Evolutionary conservation across 2,113 vertebrate species (phyloP).

Genomic region (Nannobrachium achirus): DNA sequence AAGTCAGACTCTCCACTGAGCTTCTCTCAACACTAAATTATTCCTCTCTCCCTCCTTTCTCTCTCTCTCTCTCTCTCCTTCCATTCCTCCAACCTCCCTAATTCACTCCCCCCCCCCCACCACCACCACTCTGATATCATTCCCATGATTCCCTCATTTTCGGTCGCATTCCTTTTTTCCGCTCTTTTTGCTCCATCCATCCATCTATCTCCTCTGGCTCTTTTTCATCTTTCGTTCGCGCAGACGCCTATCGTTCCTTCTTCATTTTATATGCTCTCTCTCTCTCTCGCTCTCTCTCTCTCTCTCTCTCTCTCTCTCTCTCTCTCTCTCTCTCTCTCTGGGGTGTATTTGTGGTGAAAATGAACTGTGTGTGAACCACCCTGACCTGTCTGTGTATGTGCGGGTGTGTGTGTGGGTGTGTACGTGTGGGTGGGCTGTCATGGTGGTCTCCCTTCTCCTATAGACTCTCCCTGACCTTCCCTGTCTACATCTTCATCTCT

Average conservation of each 20-base stretch:
- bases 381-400: constrained; percentile 52
- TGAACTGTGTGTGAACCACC: constrained; percentile 69
- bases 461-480: constrained; percentile 43
- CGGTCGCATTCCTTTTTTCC: too few relatives aligned
- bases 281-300: constrained; percentile 6
- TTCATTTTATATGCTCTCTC: background rate
- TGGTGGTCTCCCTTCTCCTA: constrained; percentile 32
- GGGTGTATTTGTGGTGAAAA: constrained; percentile 59
- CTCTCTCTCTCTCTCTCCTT: constrained; percentile 14
- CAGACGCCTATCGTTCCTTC: background rate
- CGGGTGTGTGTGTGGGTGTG: constrained; percentile 8
- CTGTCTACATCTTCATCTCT: constrained; percentile 28
- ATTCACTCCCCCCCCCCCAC: too few relatives aligned
- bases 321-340: constrained; percentile 21
- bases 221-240: background rate
- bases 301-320: background rate
- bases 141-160: too few relatives aligned
- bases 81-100: too few relatives aligned
- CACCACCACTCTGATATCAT: too few relatives aligned
- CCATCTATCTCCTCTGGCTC: background rate
- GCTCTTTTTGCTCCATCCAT: background rate
- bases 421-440: constrained; percentile 56
- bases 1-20: constrained; percentile 31
- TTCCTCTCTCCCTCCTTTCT: constrained; percentile 26
- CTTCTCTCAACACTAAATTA: constrained; percentile 53